Base-by-base conservation (phyloP, 2,113 vertebrate genomes). In the Puntigrus tetrazona region DNA sequence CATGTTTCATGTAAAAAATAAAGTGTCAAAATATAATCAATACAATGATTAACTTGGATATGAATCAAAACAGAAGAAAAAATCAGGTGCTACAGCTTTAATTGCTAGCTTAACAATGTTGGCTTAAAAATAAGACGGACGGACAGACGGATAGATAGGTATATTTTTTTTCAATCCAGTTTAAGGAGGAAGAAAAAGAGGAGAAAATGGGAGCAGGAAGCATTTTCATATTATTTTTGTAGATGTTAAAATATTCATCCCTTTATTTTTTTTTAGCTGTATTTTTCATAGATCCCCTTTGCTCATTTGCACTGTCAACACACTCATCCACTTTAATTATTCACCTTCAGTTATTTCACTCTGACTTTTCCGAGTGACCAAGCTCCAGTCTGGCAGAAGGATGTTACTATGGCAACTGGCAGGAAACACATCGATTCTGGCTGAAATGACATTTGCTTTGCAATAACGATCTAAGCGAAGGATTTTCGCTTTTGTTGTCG, bases 321-420 rank as follows among this genome's bases (percentile, higher is more conserved):
- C 43, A 55, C 61, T 41, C 73, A 69, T 55, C 16, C 82, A 77
- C 55, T 50, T 50, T 52, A 31, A 78, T 70, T 27, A 43, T 84
- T 84, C 75, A 67, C 75, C 83, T 78, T 78, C 63, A 78, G 83
- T 84, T 76, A 77, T 82, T 82, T 82, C 29, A 27, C 70, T 84
- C 31, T 29, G 83, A 84, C 83, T 84, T 84, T 78, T 84, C 83
- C 45, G 34, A 70, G 75, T 84, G 83, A 84, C 83, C 83, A 84
- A 27, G 45, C 75, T 78, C 83, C 75, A 78, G 75, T 70, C 76
- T 78, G 75, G 76, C 61, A 70, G 74, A 78, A 14, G 61, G 61
- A 69, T 50, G 83, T 84, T 84, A 70, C 83, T 70, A 84, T 84
- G 83, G 83, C 63, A 84, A 84, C 83, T 65, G 59, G 76, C 75